A percentile compares a stretch with the other conserved stretches of the same genome.
phyloP scores from a whole-genome alignment of 2,888 invertebrate species.

The Cosmia pyralina region DNA sequence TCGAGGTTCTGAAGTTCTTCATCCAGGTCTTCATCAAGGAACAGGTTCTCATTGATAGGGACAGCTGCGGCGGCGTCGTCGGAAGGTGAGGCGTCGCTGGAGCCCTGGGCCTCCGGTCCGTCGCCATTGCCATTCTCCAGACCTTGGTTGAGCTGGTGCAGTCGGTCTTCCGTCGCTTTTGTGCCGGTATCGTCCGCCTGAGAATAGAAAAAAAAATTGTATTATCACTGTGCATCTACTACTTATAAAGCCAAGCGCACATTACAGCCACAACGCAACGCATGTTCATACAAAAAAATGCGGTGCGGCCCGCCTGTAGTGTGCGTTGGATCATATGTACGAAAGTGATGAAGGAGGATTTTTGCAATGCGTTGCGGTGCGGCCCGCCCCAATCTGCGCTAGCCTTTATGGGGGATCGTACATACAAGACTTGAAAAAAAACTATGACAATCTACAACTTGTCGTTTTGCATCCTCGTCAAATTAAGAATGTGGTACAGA shows the following conservation, averaged over 20 bases:
- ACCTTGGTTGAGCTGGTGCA: conserved; percentile 85
- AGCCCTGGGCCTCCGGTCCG: conserved; percentile 26
- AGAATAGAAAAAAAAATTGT: background rate
- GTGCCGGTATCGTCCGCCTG: conserved; percentile 94
- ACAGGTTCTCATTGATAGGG: conserved; percentile 98
- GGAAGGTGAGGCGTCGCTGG: conserved; percentile 68
- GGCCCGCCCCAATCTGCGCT: too few relatives aligned
- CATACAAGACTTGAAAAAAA: too few relatives aligned
- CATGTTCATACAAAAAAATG: background rate
- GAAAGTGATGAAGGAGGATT: too few relatives aligned
- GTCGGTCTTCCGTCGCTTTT: conserved; percentile 92
- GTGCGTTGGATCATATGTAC: background rate
- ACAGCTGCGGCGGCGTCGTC: conserved; percentile 87
- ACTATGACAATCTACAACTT: too few relatives aligned
- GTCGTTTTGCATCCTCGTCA: too few relatives aligned
- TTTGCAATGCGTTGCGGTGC: too few relatives aligned
- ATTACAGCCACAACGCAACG: background rate
- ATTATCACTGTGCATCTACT: background rate
- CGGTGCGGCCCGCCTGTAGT: background rate
- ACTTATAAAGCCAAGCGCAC: background rate
- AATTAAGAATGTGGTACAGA: too few relatives aligned
- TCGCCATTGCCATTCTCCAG: conserved; percentile 74
- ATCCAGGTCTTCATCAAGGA: conserved; percentile 96
- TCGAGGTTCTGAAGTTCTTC: conserved; percentile 95
- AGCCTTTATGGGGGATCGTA: too few relatives aligned